phyloP scores from a whole-genome alignment of 2,888 invertebrate genomes.

The Epiblema foenella region DNA sequence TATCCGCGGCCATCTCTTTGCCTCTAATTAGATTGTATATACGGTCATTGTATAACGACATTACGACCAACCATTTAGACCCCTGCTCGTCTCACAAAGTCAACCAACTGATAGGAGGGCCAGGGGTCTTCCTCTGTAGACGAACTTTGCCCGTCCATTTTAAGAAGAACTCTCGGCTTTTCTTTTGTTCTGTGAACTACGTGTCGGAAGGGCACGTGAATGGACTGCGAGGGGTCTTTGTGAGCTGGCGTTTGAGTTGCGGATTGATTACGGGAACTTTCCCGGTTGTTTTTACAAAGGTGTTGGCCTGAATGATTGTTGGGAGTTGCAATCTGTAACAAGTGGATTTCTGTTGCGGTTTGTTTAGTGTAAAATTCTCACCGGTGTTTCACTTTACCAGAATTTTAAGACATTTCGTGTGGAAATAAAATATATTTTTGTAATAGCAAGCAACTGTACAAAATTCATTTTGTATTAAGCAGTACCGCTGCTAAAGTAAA shows the following conservation, averaged over 20 bases:
- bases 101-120: neutral
- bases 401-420: no score
- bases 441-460: no score
- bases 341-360: conserved; percentile 36
- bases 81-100: neutral
- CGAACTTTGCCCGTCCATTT: conserved; percentile 23
- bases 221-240: conserved; percentile 28
- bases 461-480: no score
- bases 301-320: conserved; percentile 42
- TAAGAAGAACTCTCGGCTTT: conserved; percentile 23
- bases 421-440: no score
- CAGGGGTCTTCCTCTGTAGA: conserved; percentile 22
- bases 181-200: conserved; percentile 8
- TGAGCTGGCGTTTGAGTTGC: conserved; percentile 34
- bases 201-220: conserved; percentile 22
- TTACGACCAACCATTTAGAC: conserved; percentile 13
- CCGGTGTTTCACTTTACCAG: neutral
- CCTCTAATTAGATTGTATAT: conserved; percentile 52
- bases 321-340: conserved; percentile 20
- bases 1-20: conserved; percentile 49
- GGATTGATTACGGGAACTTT: conserved; percentile 43
- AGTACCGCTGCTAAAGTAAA: no score
- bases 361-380: conserved; percentile 17
- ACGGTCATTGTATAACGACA: conserved; percentile 44
- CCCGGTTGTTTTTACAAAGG: conserved; percentile 40